Percentiles rank a stretch among this genome's conserved stretches.
These are phyloP conservation scores for Yponomeuta evonymella DNA, from an alignment of 2,888 invertebrate genomes.

Conservation along the genomic window DNA sequence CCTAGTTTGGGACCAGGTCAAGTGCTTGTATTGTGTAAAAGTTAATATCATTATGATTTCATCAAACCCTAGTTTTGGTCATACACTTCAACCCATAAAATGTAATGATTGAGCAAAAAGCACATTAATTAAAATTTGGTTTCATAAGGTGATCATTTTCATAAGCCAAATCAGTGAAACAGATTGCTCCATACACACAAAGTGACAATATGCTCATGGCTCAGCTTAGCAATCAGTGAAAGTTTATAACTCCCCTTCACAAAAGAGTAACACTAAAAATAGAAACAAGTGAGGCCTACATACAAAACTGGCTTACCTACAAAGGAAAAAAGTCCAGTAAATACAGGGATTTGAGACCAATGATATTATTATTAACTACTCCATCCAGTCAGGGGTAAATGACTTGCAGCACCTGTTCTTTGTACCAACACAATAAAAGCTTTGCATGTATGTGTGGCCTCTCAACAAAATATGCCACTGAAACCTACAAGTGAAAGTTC, in stretches of 20 bases:
- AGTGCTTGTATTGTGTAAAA: no score
- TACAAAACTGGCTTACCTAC: conserved; percentile 31
- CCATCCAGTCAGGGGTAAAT: conserved; percentile 66
- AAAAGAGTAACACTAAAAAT: conserved; percentile 34
- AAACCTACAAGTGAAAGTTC: conserved; percentile 29
- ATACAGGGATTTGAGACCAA: conserved; percentile 48
- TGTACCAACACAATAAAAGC: conserved; percentile 32
- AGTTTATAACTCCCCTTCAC: conserved; percentile 54
- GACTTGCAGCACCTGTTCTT: conserved; percentile 71
- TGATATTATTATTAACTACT: conserved; percentile 54
- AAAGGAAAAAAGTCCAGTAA: conserved; percentile 39
- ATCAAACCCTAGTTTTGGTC: no score
- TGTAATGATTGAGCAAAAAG: no score
- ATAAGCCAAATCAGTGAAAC: background rate
- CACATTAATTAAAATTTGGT: background rate
- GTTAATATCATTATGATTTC: no score
- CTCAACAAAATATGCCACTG: conserved; percentile 22
- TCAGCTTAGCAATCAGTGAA: conserved; percentile 42
- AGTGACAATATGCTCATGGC: background rate
- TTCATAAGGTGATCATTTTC: background rate
- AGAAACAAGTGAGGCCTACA: conserved; percentile 21
- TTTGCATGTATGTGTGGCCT: conserved; percentile 14
- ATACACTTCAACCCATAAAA: no score
- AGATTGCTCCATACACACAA: background rate
- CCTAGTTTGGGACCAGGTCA: no score